These are phyloP conservation scores for Tachysurus vachellii DNA, from an alignment of 2,113 vertebrate species.

Conservation along the genomic window DNA sequence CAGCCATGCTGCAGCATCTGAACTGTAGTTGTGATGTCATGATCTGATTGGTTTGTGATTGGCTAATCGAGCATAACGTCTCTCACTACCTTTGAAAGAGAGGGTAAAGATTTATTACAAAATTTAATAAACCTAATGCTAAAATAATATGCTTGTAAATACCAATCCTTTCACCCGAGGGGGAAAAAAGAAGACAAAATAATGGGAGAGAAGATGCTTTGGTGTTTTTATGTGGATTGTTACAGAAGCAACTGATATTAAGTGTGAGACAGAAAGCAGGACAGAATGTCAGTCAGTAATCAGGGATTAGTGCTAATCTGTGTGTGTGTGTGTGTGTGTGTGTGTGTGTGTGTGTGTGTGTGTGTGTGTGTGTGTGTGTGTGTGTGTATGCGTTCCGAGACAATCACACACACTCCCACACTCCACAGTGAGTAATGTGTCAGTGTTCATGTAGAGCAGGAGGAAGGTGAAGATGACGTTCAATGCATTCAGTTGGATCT, in stretches of 20 bases:
- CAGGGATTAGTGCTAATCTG: conserved; percentile 51
- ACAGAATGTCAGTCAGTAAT: conserved; percentile 15
- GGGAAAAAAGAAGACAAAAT: background rate
- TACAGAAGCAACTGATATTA: background rate
- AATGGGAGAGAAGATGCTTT: background rate
- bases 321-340: background rate
- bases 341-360: conserved; percentile 33
- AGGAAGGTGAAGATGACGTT: background rate
- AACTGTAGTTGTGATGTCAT: background rate
- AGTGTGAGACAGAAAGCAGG: conserved; percentile 17
- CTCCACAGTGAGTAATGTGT: background rate
- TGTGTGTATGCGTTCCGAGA: background rate
- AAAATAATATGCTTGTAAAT: background rate
- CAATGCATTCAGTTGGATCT: background rate
- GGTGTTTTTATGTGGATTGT: background rate
- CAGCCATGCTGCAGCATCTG: too few species aligned
- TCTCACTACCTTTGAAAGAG: background rate
- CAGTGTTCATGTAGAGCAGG: background rate
- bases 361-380: background rate
- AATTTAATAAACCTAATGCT: background rate
- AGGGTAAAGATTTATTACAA: background rate
- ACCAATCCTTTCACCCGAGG: background rate
- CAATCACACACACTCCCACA: background rate
- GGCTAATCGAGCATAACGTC: background rate
- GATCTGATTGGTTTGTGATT: background rate